Conservation (phyloP, 2,113 vertebrate species). For the Paralichthys olivaceus region DNA sequence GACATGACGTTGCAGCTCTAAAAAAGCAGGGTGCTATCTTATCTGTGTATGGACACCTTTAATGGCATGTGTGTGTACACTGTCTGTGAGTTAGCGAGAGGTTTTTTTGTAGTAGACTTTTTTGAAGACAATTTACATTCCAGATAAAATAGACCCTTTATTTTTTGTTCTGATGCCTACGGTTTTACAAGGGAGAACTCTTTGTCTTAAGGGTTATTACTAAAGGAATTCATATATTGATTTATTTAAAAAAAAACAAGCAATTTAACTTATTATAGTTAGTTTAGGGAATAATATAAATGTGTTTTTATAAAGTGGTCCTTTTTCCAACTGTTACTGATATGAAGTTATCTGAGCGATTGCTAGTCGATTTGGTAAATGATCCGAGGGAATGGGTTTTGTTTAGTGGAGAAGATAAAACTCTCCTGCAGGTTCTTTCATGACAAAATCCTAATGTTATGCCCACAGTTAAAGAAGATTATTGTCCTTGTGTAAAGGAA, state of each 20-base stretch:
- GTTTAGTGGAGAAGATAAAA: slow-evolving; percentile 22
- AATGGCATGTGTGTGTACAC: slow-evolving; percentile 74
- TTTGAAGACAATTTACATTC: slow-evolving; percentile 81
- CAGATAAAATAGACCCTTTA: slow-evolving; percentile 77
- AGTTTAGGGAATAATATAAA: slow-evolving; percentile 87
- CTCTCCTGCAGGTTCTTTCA: slow-evolving; percentile 46
- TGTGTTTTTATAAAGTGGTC: slow-evolving; percentile 77
- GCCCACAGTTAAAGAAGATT: slow-evolving; percentile 43
- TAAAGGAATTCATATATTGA: slow-evolving; percentile 86
- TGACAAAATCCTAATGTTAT: slow-evolving; percentile 46
- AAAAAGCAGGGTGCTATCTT: slow-evolving; percentile 68
- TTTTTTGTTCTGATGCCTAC: slow-evolving; percentile 75
- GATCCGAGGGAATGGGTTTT: slow-evolving; percentile 40
- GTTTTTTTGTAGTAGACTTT: slow-evolving; percentile 74
- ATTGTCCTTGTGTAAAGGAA: slow-evolving; percentile 67
- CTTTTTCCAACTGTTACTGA: slow-evolving; percentile 73
- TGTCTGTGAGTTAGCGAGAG: slow-evolving; percentile 72
- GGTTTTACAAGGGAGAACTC: slow-evolving; percentile 72
- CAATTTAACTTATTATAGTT: slow-evolving; percentile 89
- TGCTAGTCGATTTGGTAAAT: slow-evolving; percentile 68
- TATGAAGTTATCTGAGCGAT: slow-evolving; percentile 68
- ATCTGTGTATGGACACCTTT: slow-evolving; percentile 64
- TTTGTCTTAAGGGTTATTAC: slow-evolving; percentile 79
- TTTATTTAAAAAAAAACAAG: slow-evolving; percentile 85
- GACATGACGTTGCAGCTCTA: slow-evolving; percentile 49